A percentile compares a stretch with the other conserved stretches of the same genome.
These are phyloP conservation scores for Hirudinaria manillensis DNA, from an alignment of 2,888 invertebrate genomes.

Conservation along the genomic window DNA sequence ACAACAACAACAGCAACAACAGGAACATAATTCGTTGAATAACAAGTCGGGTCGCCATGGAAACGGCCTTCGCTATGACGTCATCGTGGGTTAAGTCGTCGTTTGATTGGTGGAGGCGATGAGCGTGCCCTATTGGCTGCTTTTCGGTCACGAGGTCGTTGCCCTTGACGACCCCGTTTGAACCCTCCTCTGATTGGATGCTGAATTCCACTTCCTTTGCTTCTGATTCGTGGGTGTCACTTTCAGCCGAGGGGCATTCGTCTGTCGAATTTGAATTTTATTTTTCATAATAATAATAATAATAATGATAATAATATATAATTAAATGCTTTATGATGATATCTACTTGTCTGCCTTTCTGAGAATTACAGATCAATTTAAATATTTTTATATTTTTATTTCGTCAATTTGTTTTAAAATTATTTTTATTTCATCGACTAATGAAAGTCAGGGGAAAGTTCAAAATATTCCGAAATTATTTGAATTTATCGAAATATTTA, in stretches of 20 bases:
- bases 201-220: not conserved
- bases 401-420: too few relatives aligned
- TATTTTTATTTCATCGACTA: too few relatives aligned
- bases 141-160: not conserved
- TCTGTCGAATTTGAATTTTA: not conserved
- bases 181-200: conserved; percentile 11
- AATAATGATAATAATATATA: not conserved
- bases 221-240: not conserved
- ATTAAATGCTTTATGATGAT: too few relatives aligned
- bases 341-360: too few relatives aligned
- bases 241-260: not conserved
- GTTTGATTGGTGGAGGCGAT: conserved; percentile 13
- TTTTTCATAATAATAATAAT: not conserved
- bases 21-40: too few relatives aligned
- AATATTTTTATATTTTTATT: too few relatives aligned
- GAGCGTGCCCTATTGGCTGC: conserved; percentile 1
- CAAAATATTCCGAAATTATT: too few relatives aligned
- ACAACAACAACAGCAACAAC: too few relatives aligned
- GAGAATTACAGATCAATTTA: too few relatives aligned
- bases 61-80: not conserved
- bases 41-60: not conserved
- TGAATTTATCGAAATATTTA: too few relatives aligned
- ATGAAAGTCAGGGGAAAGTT: too few relatives aligned
- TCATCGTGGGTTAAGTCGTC: conserved; percentile 1
- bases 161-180: not conserved